Conservation (phyloP, 1,140 invertebrate species). For the Drosophila tristis region DNA sequence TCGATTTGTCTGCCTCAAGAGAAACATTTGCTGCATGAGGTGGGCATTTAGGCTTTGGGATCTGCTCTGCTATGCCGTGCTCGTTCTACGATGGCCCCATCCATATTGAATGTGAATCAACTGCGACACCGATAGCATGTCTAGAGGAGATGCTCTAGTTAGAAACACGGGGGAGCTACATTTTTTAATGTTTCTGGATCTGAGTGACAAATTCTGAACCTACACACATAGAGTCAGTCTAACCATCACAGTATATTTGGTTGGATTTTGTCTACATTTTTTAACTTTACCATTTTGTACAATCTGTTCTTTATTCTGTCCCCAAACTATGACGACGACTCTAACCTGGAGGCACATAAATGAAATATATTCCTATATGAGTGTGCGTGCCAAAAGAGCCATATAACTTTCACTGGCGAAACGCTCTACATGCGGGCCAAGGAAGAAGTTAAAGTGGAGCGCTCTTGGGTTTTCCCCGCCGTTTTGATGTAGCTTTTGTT, state of each 20-base stretch:
- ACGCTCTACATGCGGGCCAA: conserved; percentile 4
- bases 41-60: conserved; percentile 22
- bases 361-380: conserved; percentile 17
- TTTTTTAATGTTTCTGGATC: no score
- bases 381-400: conserved; percentile 38
- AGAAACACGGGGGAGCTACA: no score
- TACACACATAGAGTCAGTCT: no score
- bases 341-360: conserved; percentile 2
- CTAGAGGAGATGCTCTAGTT: no score
- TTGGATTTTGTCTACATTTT: no score
- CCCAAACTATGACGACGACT: no score
- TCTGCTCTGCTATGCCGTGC: no score
- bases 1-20: conserved; percentile 50
- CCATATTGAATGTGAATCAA: conserved; percentile 40
- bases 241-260: no score
- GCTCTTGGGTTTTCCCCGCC: conserved; percentile 64
- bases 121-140: neutral
- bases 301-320: no score
- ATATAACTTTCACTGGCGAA: conserved; percentile 50
- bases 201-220: no score
- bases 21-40: conserved; percentile 46
- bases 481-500: conserved; percentile 21
- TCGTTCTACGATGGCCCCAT: conserved; percentile 3
- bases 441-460: conserved; percentile 22
- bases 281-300: no score